Conservation (phyloP, 2,113 vertebrate species). For the Lota lota region DNA sequence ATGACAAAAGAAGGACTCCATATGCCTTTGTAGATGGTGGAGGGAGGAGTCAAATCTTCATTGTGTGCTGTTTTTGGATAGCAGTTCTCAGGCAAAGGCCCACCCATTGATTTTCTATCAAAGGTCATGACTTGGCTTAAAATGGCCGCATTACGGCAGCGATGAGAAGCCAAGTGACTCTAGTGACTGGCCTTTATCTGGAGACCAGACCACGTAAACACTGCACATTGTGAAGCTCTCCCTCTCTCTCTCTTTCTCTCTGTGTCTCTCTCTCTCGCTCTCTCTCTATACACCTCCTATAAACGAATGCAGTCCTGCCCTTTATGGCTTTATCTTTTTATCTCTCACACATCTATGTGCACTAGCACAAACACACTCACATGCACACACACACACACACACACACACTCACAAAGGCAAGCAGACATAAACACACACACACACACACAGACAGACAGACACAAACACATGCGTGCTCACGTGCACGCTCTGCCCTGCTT, state of each 20-base stretch:
- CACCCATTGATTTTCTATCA: constrained; percentile 59
- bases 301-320: neutral
- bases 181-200: constrained; percentile 29
- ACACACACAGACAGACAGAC: neutral
- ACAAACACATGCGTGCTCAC: neutral
- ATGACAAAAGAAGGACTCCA: neutral
- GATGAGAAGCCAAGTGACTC: constrained; percentile 41
- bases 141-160: constrained; percentile 30
- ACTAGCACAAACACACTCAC: constrained; percentile 1
- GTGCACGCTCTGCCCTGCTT: neutral
- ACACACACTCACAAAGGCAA: neutral
- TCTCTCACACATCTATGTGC: constrained; percentile 6
- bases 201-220: constrained; percentile 17
- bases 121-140: constrained; percentile 36
- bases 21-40: constrained; percentile 12
- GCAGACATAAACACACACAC: constrained; percentile 5
- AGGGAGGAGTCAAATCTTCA: constrained; percentile 21
- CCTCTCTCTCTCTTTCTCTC: neutral
- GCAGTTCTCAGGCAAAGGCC: constrained; percentile 36
- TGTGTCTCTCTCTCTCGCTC: neutral
- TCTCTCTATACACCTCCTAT: neutral
- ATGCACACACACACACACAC: neutral
- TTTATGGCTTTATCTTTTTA: neutral
- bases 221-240: neutral
- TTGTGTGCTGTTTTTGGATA: constrained; percentile 30